Evolutionary conservation across 2,113 vertebrate species (phyloP).

Genomic region (Nothoprocta pentlandii): DNA sequence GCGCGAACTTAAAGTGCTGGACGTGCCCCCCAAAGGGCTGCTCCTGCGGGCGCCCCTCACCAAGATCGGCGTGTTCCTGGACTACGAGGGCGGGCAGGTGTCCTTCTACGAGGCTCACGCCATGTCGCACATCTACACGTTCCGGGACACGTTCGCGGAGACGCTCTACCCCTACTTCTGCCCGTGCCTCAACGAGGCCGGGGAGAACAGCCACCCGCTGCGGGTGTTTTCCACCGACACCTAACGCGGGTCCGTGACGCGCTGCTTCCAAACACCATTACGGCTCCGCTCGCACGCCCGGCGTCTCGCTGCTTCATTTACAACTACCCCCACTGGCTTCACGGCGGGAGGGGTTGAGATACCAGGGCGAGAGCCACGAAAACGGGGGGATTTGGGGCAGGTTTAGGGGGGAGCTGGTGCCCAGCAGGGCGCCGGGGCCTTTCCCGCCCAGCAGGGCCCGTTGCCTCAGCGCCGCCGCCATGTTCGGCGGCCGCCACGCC

Average conservation of each 20-base stretch:
- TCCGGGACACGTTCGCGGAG: conserved; percentile 60
- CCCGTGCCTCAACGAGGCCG: conserved; percentile 75
- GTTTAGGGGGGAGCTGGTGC: neutral
- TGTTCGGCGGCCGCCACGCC: neutral
- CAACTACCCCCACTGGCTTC: neutral
- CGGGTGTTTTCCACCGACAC: conserved; percentile 8
- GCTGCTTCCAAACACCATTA: too few species aligned
- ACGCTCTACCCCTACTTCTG: conserved; percentile 76
- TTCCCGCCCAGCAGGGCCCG: too few species aligned
- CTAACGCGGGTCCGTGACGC: neutral
- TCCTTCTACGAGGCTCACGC: conserved; percentile 71
- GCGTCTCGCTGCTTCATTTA: neutral
- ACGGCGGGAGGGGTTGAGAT: too few species aligned
- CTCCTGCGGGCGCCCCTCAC: neutral
- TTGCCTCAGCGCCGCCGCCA: neutral
- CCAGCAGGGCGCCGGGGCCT: neutral
- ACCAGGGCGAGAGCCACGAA: too few species aligned
- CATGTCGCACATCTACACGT: conserved; percentile 76
- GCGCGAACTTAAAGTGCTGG: conserved; percentile 72
- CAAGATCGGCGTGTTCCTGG: conserved; percentile 72
- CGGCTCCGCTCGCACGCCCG: neutral
- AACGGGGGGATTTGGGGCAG: neutral
- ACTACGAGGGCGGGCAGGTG: conserved; percentile 75
- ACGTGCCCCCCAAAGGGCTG: conserved; percentile 54
- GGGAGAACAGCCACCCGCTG: conserved; percentile 70